Base-by-base conservation (phyloP, 1,140 invertebrate genomes). In the Cecropterus lyciades region DNA sequence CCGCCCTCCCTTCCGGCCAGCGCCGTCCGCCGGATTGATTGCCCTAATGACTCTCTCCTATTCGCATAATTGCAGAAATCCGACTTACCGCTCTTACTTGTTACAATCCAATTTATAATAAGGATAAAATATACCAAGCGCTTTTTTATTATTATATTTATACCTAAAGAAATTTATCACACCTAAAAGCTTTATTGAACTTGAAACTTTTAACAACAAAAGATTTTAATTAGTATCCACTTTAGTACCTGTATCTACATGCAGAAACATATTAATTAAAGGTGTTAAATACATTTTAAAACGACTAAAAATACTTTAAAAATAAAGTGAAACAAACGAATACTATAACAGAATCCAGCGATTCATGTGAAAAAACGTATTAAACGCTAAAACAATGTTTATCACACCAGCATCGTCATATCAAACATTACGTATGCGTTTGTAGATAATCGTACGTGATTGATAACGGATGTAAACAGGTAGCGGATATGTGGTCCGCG, bases 1-100 rank as follows among this genome's bases (percentile, higher is more conserved):
- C 75, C 69, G 70, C 74, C 60, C 80, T 68, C 73, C 70, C 70
- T 67, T 59, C 74, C 76, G 69, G 49, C 55, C 69, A 67, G 59
- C 75, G 51, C 68, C 56, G 67, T 33, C 43, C 67, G 55, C 56
- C 65, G 75, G 77, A 84, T 84, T 89, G 84, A 89, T 87, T 88
- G 80, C 77, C 79, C 80, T 91, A 89, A 89, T 87, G 87, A 87
- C 77, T 82, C 72, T 77, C 79, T 79, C 77, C 80, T 85, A 84
- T 80, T 82, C 73, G 71, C 76, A 79, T 86, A 86, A 89, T 88
- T 88, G 82, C 79, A 67, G 73, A 85, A 85, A 80, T 86, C 78
- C 69, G 77, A 79, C 77, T 83, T 80, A 66, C 72, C 74, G 74
- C 72, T 72, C 70, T 78, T 79, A 68, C 67, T 73, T 77, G 76